Evolutionary conservation across 2,888 invertebrate genomes (phyloP).

Genomic region (Stenodera caucasica): DNA sequence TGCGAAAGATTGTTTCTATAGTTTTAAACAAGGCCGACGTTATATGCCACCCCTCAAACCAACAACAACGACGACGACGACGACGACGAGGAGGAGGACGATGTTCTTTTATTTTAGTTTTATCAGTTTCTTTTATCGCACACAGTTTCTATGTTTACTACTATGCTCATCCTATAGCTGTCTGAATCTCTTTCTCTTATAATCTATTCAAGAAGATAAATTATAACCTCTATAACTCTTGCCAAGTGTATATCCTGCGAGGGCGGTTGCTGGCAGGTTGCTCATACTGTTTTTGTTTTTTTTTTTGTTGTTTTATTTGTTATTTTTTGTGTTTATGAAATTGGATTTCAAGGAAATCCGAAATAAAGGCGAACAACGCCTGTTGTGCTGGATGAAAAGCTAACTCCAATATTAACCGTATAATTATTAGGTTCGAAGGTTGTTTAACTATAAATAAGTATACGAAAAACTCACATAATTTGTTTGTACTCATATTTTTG

Average conservation of each 20-base stretch:
- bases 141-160: constrained; percentile 31
- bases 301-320: not conserved
- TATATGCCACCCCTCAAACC: constrained; percentile 26
- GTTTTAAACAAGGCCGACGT: constrained; percentile 51
- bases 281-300: not conserved
- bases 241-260: constrained; percentile 40
- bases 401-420: not conserved
- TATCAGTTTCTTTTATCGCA: constrained; percentile 47
- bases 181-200: constrained; percentile 32
- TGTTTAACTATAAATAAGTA: not conserved
- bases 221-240: constrained; percentile 44
- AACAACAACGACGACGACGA: not conserved
- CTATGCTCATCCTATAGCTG: constrained; percentile 25
- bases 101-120: constrained; percentile 48
- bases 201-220: constrained; percentile 43
- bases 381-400: not conserved
- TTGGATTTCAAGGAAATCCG: not conserved
- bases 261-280: not conserved
- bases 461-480: not conserved
- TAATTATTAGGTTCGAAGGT: not conserved
- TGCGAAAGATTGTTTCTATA: constrained; percentile 54
- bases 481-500: too few relatives aligned
- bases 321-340: not conserved
- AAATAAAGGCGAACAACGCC: not conserved
- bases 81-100: constrained; percentile 29